Percentiles rank a stretch among this genome's conserved stretches.
Conservation (phyloP, 2,797 vertebrate genomes). For the Remorina albescens region DNA sequence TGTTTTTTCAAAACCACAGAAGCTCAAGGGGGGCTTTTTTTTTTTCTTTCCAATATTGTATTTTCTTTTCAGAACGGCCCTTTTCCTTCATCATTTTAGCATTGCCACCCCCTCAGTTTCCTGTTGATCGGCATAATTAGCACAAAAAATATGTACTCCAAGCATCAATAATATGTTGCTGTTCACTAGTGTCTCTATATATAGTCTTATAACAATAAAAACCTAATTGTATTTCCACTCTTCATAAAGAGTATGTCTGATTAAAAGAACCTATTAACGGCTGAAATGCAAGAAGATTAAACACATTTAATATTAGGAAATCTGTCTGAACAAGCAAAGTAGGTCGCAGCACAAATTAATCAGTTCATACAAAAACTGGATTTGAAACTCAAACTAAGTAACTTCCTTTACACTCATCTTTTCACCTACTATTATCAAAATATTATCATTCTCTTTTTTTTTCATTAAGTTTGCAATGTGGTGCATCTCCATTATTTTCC, state of each 20-base stretch:
- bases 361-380: too few species aligned
- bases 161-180: not conserved
- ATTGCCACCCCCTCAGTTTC: not conserved
- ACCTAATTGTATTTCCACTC: not conserved
- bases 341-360: not conserved
- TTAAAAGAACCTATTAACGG: not conserved
- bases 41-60: not conserved
- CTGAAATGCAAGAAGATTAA: not conserved
- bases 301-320: not conserved
- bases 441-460: not conserved
- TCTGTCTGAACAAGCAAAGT: not conserved
- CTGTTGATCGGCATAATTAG: not conserved
- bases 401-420: not conserved
- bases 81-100: not conserved
- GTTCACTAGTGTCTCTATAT: not conserved
- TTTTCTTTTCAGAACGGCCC: not conserved
- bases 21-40: not conserved
- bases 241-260: not conserved
- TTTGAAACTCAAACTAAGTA: too few species aligned
- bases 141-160: not conserved
- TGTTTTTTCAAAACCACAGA: not conserved
- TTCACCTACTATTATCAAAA: not conserved
- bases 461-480: not conserved
- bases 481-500: not conserved
- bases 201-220: not conserved